A percentile compares a stretch with the other conserved stretches of the same genome.
Evolutionary conservation across 2,797 vertebrate genomes (phyloP).

Genomic region (Notolepis coatsorum): DNA sequence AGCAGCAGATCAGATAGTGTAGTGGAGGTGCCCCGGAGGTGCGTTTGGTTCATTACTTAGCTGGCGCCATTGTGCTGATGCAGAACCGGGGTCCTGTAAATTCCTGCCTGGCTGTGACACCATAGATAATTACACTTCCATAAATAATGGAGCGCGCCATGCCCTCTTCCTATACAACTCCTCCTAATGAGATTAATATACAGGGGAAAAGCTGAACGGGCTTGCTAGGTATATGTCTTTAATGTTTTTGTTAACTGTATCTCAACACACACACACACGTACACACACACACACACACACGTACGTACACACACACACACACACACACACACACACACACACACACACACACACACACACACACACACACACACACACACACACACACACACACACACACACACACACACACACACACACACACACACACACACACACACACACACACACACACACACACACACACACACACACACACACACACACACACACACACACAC

Average conservation of each 20-base stretch:
- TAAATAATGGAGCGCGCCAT: slow-evolving; percentile 79
- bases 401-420: slow-evolving; percentile 1
- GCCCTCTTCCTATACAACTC: slow-evolving; percentile 72
- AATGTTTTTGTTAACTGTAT: slow-evolving; percentile 48
- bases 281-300: neutral
- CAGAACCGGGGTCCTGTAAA: slow-evolving; percentile 77
- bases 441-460: slow-evolving; percentile 4
- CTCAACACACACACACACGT: neutral
- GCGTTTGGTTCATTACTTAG: slow-evolving; percentile 74
- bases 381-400: neutral
- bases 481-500: slow-evolving; percentile 4
- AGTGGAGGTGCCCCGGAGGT: slow-evolving; percentile 65
- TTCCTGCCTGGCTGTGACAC: slow-evolving; percentile 78
- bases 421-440: neutral
- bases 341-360: too few relatives aligned
- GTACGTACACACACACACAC: slow-evolving; percentile 1
- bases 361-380: neutral
- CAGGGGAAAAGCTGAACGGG: slow-evolving; percentile 54
- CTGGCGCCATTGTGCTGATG: slow-evolving; percentile 75
- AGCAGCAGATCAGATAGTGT: slow-evolving; percentile 55
- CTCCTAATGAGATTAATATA: slow-evolving; percentile 77
- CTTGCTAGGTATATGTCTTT: slow-evolving; percentile 53
- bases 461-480: neutral
- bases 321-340: neutral
- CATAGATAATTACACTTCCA: slow-evolving; percentile 79